Evolutionary conservation across 1,140 invertebrate genomes (phyloP).

Genomic region (Adoxophyes honmai): DNA sequence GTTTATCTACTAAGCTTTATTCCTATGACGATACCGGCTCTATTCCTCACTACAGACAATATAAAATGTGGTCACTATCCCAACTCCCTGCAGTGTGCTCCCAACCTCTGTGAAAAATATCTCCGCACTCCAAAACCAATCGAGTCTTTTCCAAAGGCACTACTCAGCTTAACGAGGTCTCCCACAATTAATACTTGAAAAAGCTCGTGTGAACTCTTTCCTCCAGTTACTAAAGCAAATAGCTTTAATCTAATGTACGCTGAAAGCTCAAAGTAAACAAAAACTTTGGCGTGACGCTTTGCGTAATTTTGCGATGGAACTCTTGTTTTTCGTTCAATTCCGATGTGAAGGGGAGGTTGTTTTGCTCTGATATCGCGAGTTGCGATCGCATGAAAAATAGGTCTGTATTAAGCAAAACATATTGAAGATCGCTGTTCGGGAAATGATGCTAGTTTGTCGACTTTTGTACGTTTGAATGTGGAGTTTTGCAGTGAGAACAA

Average conservation of each 20-base stretch:
- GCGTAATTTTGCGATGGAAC: too few species aligned
- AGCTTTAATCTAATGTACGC: neutral
- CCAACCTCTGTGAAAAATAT: too few species aligned
- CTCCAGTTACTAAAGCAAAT: neutral
- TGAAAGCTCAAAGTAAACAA: neutral
- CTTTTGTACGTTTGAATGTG: too few species aligned
- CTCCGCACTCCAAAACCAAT: too few species aligned
- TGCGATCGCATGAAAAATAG: neutral
- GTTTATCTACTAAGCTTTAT: too few species aligned
- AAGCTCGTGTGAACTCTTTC: neutral
- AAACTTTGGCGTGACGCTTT: neutral
- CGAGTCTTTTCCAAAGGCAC: too few species aligned
- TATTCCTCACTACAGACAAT: too few species aligned
- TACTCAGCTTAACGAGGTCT: neutral
- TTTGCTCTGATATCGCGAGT: neutral
- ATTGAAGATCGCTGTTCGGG: neutral
- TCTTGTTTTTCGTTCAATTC: neutral
- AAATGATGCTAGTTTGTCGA: neutral
- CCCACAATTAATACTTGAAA: constrained; percentile 1
- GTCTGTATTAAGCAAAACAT: neutral
- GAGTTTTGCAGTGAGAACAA: too few species aligned
- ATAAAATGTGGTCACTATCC: too few species aligned
- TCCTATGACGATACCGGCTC: too few species aligned
- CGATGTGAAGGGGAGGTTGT: neutral
- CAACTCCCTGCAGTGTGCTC: too few species aligned